A percentile compares a stretch with the other conserved stretches of the same genome.
Conservation (phyloP, 2,113 vertebrate genomes). For the Eclectus roratus region DNA sequence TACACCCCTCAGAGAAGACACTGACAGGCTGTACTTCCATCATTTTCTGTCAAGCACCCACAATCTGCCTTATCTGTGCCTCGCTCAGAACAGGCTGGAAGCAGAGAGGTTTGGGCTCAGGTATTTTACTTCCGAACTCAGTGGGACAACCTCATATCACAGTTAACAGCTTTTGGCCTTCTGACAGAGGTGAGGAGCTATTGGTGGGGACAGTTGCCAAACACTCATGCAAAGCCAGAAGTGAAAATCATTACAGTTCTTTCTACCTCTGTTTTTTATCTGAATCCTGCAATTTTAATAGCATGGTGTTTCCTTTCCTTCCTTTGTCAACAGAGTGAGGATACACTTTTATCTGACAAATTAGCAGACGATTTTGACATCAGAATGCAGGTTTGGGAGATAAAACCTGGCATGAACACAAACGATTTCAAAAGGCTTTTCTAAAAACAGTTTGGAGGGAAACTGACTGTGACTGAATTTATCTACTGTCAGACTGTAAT, state of each 20-base stretch:
- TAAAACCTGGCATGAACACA: not conserved
- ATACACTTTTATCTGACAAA: not conserved
- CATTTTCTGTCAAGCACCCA: not conserved
- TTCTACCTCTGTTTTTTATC: not conserved
- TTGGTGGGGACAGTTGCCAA: not conserved
- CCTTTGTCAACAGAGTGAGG: not conserved
- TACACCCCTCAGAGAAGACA: not conserved
- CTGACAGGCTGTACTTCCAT: not conserved
- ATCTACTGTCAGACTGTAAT: not conserved
- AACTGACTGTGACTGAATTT: not conserved
- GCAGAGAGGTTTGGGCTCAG: not conserved
- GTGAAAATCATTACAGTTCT: not conserved
- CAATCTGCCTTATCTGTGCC: not conserved
- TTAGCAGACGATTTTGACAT: not conserved
- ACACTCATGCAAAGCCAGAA: rapidly evolving
- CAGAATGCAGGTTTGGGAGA: not conserved
- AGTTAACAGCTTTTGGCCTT: not conserved
- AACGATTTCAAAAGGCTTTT: not conserved
- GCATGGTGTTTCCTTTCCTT: not conserved
- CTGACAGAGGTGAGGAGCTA: not conserved
- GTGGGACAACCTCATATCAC: not conserved
- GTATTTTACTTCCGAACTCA: not conserved
- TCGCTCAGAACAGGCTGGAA: not conserved
- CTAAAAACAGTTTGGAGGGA: not conserved
- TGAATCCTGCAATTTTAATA: not conserved